Percentiles rank a stretch among this genome's conserved stretches.
Evolutionary conservation across 2,888 invertebrate species (phyloP).

Genomic region (Diogma glabrata): DNA sequence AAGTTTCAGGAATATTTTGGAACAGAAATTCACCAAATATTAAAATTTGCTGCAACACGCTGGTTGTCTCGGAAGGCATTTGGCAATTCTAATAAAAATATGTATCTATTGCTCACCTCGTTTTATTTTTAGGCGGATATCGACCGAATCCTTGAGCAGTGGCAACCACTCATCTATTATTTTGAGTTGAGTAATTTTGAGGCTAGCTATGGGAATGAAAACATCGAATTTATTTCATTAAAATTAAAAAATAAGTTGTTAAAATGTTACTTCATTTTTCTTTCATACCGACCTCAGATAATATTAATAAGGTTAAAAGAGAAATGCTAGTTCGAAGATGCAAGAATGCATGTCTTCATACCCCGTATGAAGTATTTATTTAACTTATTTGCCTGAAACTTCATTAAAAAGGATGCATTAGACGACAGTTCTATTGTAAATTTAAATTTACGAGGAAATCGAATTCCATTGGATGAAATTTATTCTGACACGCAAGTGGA

Average conservation of each 20-base stretch:
- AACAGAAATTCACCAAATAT: constrained; percentile 12
- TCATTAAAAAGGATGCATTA: background rate
- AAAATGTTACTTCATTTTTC: background rate
- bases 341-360: background rate
- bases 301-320: background rate
- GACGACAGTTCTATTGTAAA: background rate
- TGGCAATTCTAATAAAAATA: too few species aligned
- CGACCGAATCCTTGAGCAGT: background rate
- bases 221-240: too few species aligned
- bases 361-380: background rate
- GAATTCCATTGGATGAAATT: background rate
- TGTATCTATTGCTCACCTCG: too few species aligned
- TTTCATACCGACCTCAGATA: background rate
- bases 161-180: background rate
- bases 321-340: background rate
- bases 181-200: background rate
- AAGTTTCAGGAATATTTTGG: too few species aligned
- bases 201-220: background rate
- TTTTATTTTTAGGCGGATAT: background rate
- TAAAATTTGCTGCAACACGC: constrained; percentile 14
- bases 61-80: constrained; percentile 1
- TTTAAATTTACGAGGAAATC: background rate
- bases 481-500: background rate
- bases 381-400: background rate
- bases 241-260: background rate